phyloP scores from a whole-genome alignment of 2,113 vertebrate genomes.

The Poeciliopsis occidentalis region DNA sequence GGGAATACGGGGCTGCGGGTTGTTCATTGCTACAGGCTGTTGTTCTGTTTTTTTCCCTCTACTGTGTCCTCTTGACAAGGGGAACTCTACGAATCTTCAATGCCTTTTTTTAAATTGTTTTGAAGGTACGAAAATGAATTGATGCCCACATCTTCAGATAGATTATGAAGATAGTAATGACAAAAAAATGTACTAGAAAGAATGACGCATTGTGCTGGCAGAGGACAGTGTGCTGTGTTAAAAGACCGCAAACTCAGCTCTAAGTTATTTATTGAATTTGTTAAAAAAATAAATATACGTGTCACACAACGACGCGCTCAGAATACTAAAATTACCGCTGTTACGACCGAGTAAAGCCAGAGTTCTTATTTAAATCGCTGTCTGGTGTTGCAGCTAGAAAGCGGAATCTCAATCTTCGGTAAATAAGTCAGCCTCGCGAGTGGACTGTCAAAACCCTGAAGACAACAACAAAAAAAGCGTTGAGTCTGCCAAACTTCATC shows the following conservation, averaged over 20 bases:
- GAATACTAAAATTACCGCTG: background rate
- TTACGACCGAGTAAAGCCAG: background rate
- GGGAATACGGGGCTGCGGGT: slow-evolving; percentile 64
- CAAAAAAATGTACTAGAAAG: background rate
- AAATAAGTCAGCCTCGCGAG: slow-evolving; percentile 7
- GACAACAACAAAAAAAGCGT: slow-evolving; percentile 5
- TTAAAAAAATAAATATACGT: too few species aligned
- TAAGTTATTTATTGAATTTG: background rate
- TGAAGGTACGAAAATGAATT: background rate
- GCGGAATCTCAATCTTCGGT: background rate
- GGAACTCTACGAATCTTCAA: background rate
- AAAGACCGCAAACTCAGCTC: background rate
- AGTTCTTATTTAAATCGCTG: background rate
- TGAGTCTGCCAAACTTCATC: slow-evolving; percentile 11
- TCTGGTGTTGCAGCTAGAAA: background rate
- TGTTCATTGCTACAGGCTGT: slow-evolving; percentile 58
- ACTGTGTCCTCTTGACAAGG: too few species aligned
- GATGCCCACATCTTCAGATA: background rate
- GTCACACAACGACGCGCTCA: background rate
- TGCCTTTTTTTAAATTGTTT: background rate
- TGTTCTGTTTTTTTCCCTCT: slow-evolving; percentile 9
- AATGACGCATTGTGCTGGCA: background rate
- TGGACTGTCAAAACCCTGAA: slow-evolving; percentile 24
- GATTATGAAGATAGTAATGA: background rate
- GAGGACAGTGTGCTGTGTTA: background rate